phyloP scores from a whole-genome alignment of 53 echinoderm and acorn worm genomes.

The Holothuria scabra region DNA sequence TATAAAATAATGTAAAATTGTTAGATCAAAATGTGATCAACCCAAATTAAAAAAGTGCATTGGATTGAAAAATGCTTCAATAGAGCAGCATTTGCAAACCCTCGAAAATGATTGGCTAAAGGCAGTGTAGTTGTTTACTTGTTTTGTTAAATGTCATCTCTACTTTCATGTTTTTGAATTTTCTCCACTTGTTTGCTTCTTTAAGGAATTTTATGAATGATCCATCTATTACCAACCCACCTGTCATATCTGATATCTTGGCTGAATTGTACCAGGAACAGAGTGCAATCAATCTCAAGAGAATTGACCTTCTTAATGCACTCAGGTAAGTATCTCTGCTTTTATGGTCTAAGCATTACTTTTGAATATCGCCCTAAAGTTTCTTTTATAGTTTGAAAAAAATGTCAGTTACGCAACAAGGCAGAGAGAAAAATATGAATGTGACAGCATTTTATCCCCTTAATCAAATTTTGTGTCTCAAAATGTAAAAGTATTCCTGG shows the following conservation, averaged over 20 bases:
- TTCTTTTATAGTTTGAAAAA: no score
- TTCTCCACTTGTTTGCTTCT: not conserved
- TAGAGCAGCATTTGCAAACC: no score
- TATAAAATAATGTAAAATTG: no score
- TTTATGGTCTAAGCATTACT: not conserved
- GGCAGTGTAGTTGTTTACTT: not conserved
- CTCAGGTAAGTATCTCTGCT: constrained; percentile 62
- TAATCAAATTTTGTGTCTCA: no score
- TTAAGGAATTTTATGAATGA: constrained; percentile 85
- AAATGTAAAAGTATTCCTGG: no score
- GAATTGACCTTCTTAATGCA: constrained; percentile 70
- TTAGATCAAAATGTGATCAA: no score
- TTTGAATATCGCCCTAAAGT: no score
- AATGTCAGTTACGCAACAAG: no score
- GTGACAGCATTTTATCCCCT: no score
- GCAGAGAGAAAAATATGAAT: no score
- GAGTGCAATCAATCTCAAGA: constrained; percentile 69
- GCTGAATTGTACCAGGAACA: constrained; percentile 73
- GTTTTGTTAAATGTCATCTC: not conserved
- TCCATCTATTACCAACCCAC: constrained; percentile 72
- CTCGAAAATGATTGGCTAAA: not conserved
- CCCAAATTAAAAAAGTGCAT: no score
- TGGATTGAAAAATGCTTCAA: no score
- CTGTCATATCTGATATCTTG: constrained; percentile 65
- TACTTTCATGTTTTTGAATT: not conserved